Percentiles rank a stretch among this genome's conserved stretches.
Evolutionary conservation across 1,140 invertebrate species (phyloP).

Genomic region (Homalodisca vitripennis): DNA sequence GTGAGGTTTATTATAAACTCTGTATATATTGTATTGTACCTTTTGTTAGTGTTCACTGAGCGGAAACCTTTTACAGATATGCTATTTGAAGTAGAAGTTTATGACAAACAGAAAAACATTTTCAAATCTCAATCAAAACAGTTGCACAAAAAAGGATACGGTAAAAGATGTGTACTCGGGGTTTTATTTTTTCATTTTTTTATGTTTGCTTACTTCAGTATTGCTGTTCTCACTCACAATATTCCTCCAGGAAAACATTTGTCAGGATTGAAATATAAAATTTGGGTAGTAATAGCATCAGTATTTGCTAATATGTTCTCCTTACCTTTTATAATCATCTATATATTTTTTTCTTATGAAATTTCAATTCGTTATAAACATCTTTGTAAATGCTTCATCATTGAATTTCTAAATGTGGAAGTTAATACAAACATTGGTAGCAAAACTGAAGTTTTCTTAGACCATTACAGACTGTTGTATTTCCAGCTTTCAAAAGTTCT

Average conservation of each 20-base stretch:
- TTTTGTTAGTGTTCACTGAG: not conserved
- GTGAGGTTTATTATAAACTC: not conserved
- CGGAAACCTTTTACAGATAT: not conserved
- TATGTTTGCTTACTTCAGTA: not conserved
- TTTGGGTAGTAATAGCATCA: not conserved
- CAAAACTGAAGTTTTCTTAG: not conserved
- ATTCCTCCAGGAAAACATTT: not conserved
- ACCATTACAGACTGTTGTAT: conserved; percentile 1
- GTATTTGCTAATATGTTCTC: not conserved
- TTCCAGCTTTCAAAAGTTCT: not conserved
- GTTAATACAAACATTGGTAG: not conserved
- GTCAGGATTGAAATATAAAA: not conserved
- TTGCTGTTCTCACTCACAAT: not conserved
- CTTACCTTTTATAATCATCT: not conserved
- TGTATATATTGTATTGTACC: not conserved
- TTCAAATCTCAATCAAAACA: not conserved
- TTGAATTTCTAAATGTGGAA: too few relatives aligned
- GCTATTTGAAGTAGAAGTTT: conserved; percentile 12
- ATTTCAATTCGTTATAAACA: not conserved
- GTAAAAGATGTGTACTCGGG: not conserved
- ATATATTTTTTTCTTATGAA: conserved; percentile 17
- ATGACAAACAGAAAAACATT: not conserved
- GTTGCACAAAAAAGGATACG: not conserved
- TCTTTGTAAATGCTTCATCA: not conserved
- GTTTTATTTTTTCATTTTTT: not conserved